Evolutionary conservation across 2,113 vertebrate genomes (phyloP), one percentile per base, ranked within the genome.

Genomic region (Picathartes gymnocephalus): DNA sequence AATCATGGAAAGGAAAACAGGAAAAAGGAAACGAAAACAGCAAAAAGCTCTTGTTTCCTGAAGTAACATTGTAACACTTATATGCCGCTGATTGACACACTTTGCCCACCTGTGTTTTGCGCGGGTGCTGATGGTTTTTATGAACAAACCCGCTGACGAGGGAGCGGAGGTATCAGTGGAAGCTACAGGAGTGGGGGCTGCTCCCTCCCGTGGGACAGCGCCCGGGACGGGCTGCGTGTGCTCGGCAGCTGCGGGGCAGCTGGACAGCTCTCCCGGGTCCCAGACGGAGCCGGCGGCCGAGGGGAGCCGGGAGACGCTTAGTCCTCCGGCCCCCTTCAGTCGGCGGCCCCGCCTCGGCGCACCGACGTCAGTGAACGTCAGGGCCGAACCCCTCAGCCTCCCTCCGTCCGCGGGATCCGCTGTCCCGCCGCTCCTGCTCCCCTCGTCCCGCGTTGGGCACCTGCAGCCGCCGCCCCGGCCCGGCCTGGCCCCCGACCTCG

Each of bases 341-440:
- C 44, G 37, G 61, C 82, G 25, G 88, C 89, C 42, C 57, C 95
- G 93, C 90, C 94, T 81, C 39, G 18, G 11, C 60, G n/a, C 85
- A 19, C 37, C 62, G 13, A 81, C 89, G 93, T 85, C 86, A 90
- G 44, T 3, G 44, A 15, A n/a, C 90, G 93, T 86, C 50, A 73
- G 56, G 35, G 86, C 90, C 93, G 56, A 86, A 77, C 93, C 90
- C 77, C 93, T 15, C 77, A 17, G 31, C 44, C 61, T 58, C 44
- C 81, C 66, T 42, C 70, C 33, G 37, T 47, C n/a, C 58, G 25
- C 45, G 28, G 51, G 11, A n/a, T 23, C 33, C 31, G 27, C 45
- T 1, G 27, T 42, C 31, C 79, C 15, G 9, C 64, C 50, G 45
- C 16, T 21, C 7, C 24, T 16, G 33, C 42, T 54, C 4, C 20